Conservation (phyloP, 2,797 vertebrate species). For the Adrianichthys oophorus region DNA sequence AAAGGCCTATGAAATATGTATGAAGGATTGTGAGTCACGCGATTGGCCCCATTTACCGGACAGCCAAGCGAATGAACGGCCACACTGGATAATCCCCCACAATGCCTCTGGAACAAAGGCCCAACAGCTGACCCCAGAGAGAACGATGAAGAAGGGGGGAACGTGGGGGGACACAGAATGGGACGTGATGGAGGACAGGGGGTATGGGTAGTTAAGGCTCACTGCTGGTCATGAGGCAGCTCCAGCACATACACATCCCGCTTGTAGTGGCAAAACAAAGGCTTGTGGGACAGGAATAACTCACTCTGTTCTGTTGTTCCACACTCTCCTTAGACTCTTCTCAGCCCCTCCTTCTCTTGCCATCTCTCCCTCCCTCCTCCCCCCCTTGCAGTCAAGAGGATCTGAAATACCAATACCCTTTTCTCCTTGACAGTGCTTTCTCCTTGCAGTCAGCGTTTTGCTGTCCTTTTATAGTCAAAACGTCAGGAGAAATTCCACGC, state of each 20-base stretch:
- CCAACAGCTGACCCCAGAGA: constrained; percentile 99
- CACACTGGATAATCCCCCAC: constrained; percentile 98
- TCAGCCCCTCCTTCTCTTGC: constrained; percentile 60
- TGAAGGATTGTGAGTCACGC: constrained; percentile 90
- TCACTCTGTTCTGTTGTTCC: constrained; percentile 66
- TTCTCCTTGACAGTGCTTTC: constrained; percentile 99
- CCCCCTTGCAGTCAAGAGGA: constrained; percentile 96
- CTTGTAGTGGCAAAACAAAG: constrained; percentile 84
- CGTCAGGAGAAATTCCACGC: constrained; percentile 81
- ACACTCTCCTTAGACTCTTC: constrained; percentile 77
- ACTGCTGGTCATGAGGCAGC: constrained; percentile 85
- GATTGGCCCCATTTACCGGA: constrained; percentile 91
- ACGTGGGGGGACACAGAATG: constrained; percentile 8
- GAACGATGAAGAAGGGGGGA: constrained; percentile 37
- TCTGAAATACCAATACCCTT: constrained; percentile 99
- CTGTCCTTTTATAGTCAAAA: constrained; percentile 99
- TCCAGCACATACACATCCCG: constrained; percentile 72
- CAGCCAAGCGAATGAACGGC: constrained; percentile 86
- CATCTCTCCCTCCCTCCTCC: constrained; percentile 80
- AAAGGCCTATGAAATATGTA: constrained; percentile 79
- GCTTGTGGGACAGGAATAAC: constrained; percentile 94
- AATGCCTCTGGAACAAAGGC: constrained; percentile 99
- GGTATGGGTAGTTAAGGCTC: constrained; percentile 90
- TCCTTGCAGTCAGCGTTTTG: constrained; percentile 97
- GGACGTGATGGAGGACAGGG: constrained; percentile 37